Conservation (phyloP, 1,140 invertebrate species). For the Drosophila nikananu region DNA sequence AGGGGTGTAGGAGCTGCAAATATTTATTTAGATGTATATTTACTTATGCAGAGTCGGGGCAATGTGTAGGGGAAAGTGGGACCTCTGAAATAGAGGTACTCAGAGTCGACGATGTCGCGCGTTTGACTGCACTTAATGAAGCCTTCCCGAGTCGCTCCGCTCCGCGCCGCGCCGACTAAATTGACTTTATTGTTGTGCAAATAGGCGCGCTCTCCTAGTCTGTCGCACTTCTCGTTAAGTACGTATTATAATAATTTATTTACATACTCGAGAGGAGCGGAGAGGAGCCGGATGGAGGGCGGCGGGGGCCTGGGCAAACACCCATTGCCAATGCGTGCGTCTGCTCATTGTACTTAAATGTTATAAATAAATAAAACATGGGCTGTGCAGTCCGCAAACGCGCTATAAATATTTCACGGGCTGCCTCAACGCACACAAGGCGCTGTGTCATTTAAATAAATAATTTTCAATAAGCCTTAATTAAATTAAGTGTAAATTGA, state of each 20-base stretch:
- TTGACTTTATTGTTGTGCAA: slow-evolving; percentile 81
- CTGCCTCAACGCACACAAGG: slow-evolving; percentile 20
- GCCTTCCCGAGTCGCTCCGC: slow-evolving; percentile 24
- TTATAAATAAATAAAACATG: slow-evolving; percentile 78
- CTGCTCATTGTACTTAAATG: slow-evolving; percentile 68
- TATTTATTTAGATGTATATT: slow-evolving; percentile 59
- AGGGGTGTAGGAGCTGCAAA: slow-evolving; percentile 17
- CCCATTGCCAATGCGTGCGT: slow-evolving; percentile 58
- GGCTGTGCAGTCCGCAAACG: slow-evolving; percentile 27
- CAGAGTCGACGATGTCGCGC: slow-evolving; percentile 60
- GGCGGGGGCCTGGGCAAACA: slow-evolving; percentile 47
- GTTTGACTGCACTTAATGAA: slow-evolving; percentile 79
- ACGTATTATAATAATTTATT: slow-evolving; percentile 79
- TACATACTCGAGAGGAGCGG: slow-evolving; percentile 42
- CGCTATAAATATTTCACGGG: slow-evolving; percentile 67
- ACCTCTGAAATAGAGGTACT: slow-evolving; percentile 18
- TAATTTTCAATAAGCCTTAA: slow-evolving; percentile 67
- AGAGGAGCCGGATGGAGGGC: background rate
- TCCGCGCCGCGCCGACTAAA: slow-evolving; percentile 62
- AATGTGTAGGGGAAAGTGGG: background rate
- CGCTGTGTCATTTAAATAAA: slow-evolving; percentile 67
- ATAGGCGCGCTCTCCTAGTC: slow-evolving; percentile 60
- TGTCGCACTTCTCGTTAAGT: slow-evolving; percentile 61
- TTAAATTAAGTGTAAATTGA: slow-evolving; percentile 71
- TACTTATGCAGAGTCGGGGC: slow-evolving; percentile 26